phyloP scores from a whole-genome alignment of 2,888 invertebrate genomes.

The Aphelenchoides bicaudatus region DNA sequence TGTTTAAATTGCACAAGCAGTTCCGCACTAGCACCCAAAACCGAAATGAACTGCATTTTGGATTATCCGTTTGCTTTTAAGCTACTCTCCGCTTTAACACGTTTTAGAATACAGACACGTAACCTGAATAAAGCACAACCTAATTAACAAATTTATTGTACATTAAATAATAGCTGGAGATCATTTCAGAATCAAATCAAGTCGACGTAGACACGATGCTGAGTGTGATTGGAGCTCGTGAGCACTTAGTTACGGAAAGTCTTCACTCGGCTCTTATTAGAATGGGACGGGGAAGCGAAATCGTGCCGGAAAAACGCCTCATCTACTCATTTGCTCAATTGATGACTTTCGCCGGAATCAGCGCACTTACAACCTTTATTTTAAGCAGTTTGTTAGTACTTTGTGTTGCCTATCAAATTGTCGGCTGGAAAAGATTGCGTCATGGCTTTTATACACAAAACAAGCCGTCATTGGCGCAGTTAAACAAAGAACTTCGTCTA shows the following conservation, averaged over 20 bases:
- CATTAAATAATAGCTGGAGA: background rate
- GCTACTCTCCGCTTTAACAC: no score
- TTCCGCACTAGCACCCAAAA: background rate
- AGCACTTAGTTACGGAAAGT: background rate
- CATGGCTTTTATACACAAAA: background rate
- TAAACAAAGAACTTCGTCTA: background rate
- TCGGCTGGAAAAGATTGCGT: slow-evolving; percentile 1
- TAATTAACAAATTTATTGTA: background rate
- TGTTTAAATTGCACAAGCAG: background rate
- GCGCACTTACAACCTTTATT: no score
- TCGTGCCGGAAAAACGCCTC: background rate
- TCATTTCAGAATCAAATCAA: slow-evolving; percentile 3
- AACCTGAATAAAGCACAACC: background rate
- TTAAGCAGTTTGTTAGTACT: no score
- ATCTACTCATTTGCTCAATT: background rate
- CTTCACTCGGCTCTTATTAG: background rate
- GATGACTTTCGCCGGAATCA: background rate
- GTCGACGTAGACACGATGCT: background rate
- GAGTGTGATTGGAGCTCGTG: slow-evolving; percentile 2
- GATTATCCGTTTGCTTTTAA: no score
- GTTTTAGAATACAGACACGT: no score
- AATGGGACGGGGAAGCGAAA: background rate
- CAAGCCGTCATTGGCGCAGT: background rate
- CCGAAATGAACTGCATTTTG: background rate
- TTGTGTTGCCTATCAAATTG: slow-evolving; percentile 1